Conservation (phyloP, 1,140 invertebrate genomes). For the Matsumurasca onukii region DNA sequence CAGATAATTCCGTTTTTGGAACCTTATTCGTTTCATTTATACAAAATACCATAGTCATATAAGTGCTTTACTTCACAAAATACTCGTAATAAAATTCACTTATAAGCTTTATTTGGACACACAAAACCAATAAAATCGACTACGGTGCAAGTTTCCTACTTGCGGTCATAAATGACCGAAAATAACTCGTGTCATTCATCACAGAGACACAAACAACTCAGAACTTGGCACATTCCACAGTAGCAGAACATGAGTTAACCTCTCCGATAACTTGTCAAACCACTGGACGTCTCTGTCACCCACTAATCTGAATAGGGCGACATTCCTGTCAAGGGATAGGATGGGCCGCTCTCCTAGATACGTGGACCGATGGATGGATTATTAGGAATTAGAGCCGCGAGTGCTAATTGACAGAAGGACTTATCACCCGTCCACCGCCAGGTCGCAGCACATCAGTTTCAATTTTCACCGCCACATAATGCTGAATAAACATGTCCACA, state of each 20-base stretch:
- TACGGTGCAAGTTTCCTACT: too few species aligned
- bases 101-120: too few species aligned
- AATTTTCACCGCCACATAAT: slow-evolving; percentile 24
- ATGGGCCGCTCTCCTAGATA: background rate
- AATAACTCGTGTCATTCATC: too few species aligned
- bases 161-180: too few species aligned
- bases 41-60: too few species aligned
- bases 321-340: background rate
- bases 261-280: background rate
- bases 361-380: slow-evolving; percentile 5
- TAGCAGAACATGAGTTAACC: background rate
- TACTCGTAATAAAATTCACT: too few species aligned
- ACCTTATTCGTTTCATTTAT: too few species aligned
- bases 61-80: too few species aligned
- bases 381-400: slow-evolving; percentile 2
- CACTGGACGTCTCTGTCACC: background rate
- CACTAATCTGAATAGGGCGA: background rate
- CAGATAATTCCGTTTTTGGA: too few species aligned
- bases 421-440: slow-evolving; percentile 15
- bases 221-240: background rate
- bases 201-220: background rate
- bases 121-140: too few species aligned
- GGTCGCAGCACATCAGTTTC: slow-evolving; percentile 25
- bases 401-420: slow-evolving; percentile 9
- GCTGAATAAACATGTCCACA: slow-evolving; percentile 14